phyloP scores from a whole-genome alignment of 2,797 vertebrate species.

The Pipistrellus pygmaeus region DNA sequence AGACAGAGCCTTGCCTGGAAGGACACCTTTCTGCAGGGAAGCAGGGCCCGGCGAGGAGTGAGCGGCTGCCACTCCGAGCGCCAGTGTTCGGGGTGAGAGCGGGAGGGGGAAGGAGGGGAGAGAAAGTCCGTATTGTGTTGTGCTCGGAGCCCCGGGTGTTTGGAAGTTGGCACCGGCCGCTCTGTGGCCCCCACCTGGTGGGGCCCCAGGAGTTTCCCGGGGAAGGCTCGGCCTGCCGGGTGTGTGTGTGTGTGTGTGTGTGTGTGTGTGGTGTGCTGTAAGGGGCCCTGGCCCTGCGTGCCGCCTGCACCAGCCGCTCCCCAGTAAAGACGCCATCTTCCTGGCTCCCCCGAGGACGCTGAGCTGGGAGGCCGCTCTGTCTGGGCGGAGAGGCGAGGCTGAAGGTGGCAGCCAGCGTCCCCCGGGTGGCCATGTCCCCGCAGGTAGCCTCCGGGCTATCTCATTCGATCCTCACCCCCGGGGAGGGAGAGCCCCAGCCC shows the following conservation, averaged over 20 bases:
- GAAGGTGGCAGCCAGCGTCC: neutral
- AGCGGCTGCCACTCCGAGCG: neutral
- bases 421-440: accelerated
- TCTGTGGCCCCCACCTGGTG: neutral
- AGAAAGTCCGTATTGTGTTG: neutral
- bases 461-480: neutral
- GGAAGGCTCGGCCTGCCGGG: neutral
- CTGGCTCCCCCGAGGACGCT: neutral
- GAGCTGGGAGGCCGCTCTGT: neutral
- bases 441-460: neutral
- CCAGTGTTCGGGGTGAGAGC: neutral
- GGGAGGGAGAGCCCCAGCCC: neutral
- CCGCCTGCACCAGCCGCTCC: neutral
- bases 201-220: neutral
- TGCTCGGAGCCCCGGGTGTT: neutral
- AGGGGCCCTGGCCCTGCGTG: too few species aligned
- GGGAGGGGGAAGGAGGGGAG: neutral
- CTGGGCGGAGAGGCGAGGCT: accelerated
- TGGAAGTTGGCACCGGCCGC: neutral
- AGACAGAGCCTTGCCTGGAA: neutral
- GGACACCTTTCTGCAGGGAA: neutral
- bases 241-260: too few species aligned
- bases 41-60: neutral
- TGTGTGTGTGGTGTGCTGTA: neutral
- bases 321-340: neutral